Base-by-base conservation (phyloP, 2,797 vertebrate species). In the Schizopygopsis pylzovi region DNA sequence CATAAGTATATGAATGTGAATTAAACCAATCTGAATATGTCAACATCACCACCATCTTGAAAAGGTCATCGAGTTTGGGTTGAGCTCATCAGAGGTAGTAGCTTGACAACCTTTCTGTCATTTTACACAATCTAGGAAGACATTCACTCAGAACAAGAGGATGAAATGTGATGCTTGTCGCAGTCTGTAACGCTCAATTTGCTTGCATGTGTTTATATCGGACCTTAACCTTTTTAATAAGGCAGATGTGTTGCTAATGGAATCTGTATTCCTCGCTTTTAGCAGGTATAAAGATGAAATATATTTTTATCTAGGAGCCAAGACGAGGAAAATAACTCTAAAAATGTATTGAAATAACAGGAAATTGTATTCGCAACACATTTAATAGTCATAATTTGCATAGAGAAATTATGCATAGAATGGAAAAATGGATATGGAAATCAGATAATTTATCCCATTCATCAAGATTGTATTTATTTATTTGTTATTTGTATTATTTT, bases 31-130 rank as follows among this genome's bases (percentile, higher is more conserved):
- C 4, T 13, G 10, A 54, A 59, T 11, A 13, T 3, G 11, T 37
- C 33, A 78, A 59, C 12, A 59, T 39, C 54, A 10, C 54, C 3
- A 13, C 54, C 20, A 78, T 61, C 22, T 61, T 59, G 54, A 61
- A 61, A 41, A 78, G 37, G 37, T 78, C 54, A 59, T 2, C 1
- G 1, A 43, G 56, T 79, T 45, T 63, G 56, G 13, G 56, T 63
- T 79, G 56, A 63, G n/a, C 77, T 63, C n/a, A 79, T 63, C n/a
- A 28, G 56, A 79, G 9, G 77, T 18, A 41, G 43, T 8, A 41
- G 16, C 56, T 63, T 28, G 39, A 59, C 39, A 79, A 79, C 15
- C 77, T 12, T 18, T 9, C n/a, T 45, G 56, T 79, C 56, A 79
- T 79, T 63, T 45, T 28, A 61, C 22, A 39, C 11, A 3, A n/a